Percentiles rank a stretch among this genome's conserved stretches.
Conservation (phyloP, 2,113 vertebrate genomes). For the Isichthys henryi region DNA sequence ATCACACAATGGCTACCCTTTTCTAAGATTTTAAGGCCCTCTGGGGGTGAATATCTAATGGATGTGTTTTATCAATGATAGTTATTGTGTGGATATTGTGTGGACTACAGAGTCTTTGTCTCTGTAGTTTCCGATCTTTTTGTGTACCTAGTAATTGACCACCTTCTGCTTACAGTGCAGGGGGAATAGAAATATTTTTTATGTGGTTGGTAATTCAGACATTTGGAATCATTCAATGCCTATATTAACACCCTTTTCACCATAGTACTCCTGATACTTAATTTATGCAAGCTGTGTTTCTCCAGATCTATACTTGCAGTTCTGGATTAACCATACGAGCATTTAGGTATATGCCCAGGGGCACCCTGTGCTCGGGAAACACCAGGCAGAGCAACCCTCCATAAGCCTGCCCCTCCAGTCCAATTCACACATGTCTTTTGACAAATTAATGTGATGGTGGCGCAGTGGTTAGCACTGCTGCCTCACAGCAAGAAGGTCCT, state of each 20-base stretch:
- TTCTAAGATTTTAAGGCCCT: not conserved
- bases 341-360: not conserved
- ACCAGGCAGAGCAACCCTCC: not conserved
- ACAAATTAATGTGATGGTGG: not conserved
- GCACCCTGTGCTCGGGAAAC: not conserved
- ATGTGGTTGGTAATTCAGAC: not conserved
- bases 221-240: not conserved
- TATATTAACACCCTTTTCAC: not conserved
- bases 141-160: not conserved
- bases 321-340: not conserved
- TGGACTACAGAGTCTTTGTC: not conserved
- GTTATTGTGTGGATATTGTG: not conserved
- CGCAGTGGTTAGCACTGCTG: too few species aligned
- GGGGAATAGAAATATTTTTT: not conserved
- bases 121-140: not conserved
- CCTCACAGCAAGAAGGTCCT: too few species aligned
- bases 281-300: not conserved
- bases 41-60: not conserved
- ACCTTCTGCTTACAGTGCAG: not conserved
- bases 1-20: not conserved
- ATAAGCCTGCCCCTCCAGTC: not conserved
- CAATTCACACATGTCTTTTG: not conserved
- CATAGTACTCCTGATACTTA: not conserved
- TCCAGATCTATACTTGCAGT: not conserved
- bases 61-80: not conserved